A percentile compares a stretch with the other conserved stretches of the same genome.
Conservation (phyloP, 2,797 vertebrate species). For the Synanceia verrucosa region DNA sequence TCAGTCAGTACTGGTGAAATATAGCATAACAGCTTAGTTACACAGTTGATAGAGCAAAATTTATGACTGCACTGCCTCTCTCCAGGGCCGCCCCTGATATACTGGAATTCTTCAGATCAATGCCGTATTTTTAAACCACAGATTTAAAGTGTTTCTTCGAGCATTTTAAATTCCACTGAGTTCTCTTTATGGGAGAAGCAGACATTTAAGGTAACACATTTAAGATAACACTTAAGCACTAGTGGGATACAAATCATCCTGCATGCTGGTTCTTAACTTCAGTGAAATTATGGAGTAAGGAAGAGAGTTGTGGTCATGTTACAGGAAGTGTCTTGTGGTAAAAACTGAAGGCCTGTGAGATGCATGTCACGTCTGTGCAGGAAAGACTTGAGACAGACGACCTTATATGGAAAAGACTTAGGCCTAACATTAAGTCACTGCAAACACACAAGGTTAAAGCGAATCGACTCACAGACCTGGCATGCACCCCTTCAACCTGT, state of each 20-base stretch:
- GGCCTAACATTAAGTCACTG: constrained; percentile 44
- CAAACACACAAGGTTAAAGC: constrained; percentile 25
- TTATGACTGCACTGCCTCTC: constrained; percentile 4
- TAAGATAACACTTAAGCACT: constrained; percentile 2
- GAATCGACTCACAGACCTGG: constrained; percentile 8
- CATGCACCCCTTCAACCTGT: constrained; percentile 17
- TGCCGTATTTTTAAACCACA: constrained; percentile 12
- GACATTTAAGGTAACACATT: background rate
- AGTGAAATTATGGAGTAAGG: constrained; percentile 49
- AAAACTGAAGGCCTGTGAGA: constrained; percentile 54
- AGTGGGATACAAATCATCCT: constrained; percentile 25
- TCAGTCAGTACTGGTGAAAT: constrained; percentile 3
- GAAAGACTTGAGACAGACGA: constrained; percentile 32
- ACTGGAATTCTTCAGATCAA: constrained; percentile 14
- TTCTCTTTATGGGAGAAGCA: background rate
- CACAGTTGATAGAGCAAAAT: constrained; percentile 1
- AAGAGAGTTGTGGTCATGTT: constrained; percentile 65
- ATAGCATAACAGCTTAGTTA: constrained; percentile 15
- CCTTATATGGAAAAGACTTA: constrained; percentile 74
- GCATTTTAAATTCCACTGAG: background rate
- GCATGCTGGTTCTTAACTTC: constrained; percentile 40
- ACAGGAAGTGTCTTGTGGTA: constrained; percentile 70
- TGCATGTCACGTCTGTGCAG: constrained; percentile 59
- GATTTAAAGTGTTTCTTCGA: constrained; percentile 4
- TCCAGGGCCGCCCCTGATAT: background rate